These are phyloP conservation scores for Syngnathus typhle DNA, from an alignment of 2,113 vertebrate genomes.

Conservation along the genomic window DNA sequence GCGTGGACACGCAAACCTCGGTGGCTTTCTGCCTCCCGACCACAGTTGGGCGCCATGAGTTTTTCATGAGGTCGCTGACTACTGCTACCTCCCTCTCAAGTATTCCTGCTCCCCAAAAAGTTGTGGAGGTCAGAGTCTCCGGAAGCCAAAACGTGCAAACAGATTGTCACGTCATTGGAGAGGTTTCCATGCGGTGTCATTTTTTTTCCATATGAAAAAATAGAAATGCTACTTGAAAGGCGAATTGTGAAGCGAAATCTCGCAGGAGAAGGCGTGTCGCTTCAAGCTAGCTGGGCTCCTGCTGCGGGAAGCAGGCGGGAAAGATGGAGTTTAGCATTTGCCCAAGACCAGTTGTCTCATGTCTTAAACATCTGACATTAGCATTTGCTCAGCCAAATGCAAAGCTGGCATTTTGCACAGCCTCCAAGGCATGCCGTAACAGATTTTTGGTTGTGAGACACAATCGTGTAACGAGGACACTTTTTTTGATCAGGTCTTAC, in stretches of 20 bases:
- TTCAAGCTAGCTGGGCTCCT: constrained; percentile 46
- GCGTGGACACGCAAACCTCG: constrained; percentile 16
- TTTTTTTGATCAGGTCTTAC: too few species aligned
- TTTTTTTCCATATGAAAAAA: constrained; percentile 35
- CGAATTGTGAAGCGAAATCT: constrained; percentile 53
- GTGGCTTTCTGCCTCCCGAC: constrained; percentile 31
- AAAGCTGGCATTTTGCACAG: constrained; percentile 32
- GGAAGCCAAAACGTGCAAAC: constrained; percentile 15
- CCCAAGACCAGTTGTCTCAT: constrained; percentile 23
- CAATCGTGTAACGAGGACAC: too few species aligned
- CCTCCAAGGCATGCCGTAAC: background rate
- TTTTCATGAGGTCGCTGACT: constrained; percentile 27
- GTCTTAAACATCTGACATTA: constrained; percentile 12
- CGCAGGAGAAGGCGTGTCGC: constrained; percentile 42
- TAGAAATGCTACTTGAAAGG: constrained; percentile 54
- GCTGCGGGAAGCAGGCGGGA: constrained; percentile 26
- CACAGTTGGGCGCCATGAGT: constrained; percentile 37
- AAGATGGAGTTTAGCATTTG: constrained; percentile 31
- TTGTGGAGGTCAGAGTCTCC: constrained; percentile 18
- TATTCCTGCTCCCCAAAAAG: background rate
- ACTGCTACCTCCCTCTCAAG: background rate
- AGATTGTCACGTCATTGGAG: constrained; percentile 33
- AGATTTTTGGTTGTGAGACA: too few species aligned
- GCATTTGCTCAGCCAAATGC: background rate
- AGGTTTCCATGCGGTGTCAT: constrained; percentile 6